Conservation (phyloP, 2,888 invertebrate species). For the Scaeva pyrastri region DNA sequence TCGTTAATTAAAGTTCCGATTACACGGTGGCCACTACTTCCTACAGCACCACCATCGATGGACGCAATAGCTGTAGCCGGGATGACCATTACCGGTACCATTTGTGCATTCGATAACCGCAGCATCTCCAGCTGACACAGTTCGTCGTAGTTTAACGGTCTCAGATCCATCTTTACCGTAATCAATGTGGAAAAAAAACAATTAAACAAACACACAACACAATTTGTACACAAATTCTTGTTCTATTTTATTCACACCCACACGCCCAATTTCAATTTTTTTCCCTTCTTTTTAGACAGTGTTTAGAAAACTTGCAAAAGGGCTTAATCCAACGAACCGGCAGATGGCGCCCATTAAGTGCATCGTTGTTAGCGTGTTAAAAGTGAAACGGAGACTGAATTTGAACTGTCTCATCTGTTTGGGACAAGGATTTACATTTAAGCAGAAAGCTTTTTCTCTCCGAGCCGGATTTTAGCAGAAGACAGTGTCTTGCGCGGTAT, state of each 20-base stretch:
- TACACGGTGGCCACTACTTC: slow-evolving; percentile 58
- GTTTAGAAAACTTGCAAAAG: slow-evolving; percentile 64
- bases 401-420: slow-evolving; percentile 44
- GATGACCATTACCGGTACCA: slow-evolving; percentile 83
- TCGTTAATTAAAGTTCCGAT: slow-evolving; percentile 68
- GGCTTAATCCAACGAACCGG: slow-evolving; percentile 54
- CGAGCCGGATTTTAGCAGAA: background rate
- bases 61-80: slow-evolving; percentile 80
- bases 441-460: slow-evolving; percentile 47
- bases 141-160: slow-evolving; percentile 83
- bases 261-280: slow-evolving; percentile 53
- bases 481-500: slow-evolving; percentile 46
- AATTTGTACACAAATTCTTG: slow-evolving; percentile 12
- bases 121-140: slow-evolving; percentile 83
- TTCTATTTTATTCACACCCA: slow-evolving; percentile 39
- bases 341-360: slow-evolving; percentile 39
- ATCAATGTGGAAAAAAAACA: slow-evolving; percentile 5
- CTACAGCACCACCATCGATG: slow-evolving; percentile 37
- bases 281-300: slow-evolving; percentile 29
- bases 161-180: slow-evolving; percentile 80
- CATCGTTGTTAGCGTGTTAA: slow-evolving; percentile 71
- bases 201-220: slow-evolving; percentile 16
- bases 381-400: slow-evolving; percentile 71
- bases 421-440: slow-evolving; percentile 38
- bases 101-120: slow-evolving; percentile 78